phyloP scores from a whole-genome alignment of 2,113 vertebrate genomes.

The Chaetodon trifascialis region DNA sequence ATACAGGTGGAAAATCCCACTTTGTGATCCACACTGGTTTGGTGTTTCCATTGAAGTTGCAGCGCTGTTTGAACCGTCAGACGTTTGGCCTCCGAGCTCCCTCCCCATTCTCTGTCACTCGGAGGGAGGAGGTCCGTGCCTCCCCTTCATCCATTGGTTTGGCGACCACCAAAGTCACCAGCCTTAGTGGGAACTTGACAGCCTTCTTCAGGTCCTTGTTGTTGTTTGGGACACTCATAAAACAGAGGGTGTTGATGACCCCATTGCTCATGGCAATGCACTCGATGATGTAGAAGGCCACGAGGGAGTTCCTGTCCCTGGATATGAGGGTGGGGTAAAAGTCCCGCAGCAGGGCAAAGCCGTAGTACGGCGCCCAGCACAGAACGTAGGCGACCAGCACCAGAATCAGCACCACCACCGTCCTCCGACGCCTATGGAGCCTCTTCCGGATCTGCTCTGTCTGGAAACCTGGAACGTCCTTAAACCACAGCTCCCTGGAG shows the following conservation, averaged over 20 bases:
- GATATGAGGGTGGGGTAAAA: conserved; percentile 92
- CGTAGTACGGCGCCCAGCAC: conserved; percentile 95
- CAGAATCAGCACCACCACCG: conserved; percentile 90
- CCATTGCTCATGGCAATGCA: conserved; percentile 98
- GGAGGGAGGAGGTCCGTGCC: conserved; percentile 82
- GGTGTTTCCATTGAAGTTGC: background rate
- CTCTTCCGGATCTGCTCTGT: conserved; percentile 91
- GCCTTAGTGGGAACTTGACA: conserved; percentile 82
- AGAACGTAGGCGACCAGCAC: conserved; percentile 92
- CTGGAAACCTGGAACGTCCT: conserved; percentile 91
- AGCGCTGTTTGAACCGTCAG: background rate
- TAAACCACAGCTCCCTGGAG: conserved; percentile 94
- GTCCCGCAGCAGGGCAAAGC: conserved; percentile 91
- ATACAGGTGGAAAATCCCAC: background rate
- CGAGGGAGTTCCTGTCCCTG: conserved; percentile 91
- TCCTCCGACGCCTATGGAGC: conserved; percentile 88
- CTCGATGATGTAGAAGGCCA: conserved; percentile 93
- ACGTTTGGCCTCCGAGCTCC: conserved; percentile 70
- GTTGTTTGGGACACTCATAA: conserved; percentile 89
- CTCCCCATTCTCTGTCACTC: conserved; percentile 88
- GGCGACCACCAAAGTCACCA: conserved; percentile 79
- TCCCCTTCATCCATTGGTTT: conserved; percentile 88
- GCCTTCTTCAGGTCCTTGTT: conserved; percentile 88
- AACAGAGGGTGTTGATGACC: conserved; percentile 94
- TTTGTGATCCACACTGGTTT: background rate